Evolutionary conservation across 2,797 vertebrate genomes (phyloP), one percentile per base, ranked within the genome.

Genomic region (Falco biarmicus): DNA sequence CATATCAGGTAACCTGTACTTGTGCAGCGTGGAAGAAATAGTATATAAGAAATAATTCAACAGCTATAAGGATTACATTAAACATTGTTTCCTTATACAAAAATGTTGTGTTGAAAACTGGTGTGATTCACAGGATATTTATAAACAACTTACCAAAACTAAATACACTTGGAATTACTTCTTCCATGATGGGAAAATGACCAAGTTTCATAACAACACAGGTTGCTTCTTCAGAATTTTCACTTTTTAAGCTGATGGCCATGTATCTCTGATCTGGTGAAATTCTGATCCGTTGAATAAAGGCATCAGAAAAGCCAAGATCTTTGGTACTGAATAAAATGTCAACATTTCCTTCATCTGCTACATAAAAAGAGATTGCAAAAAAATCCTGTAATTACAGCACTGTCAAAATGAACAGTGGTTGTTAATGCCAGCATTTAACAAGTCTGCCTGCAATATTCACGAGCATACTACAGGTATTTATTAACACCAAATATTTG

Each of bases 271-370:
- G 98, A 91, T 97, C 96, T 56, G 99, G 99, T 75, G 99, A 99
- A 95, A 99, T 98, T 96, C 99, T 98, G 90, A 99, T 98, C 89
- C 98, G 98, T 91, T 99, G 99, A 96, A 99, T 96, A 93, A 97
- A 93, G 28, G 95, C 97, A 97, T 98, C 98, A 65, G 97, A 93
- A 90, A 98, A 97, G 20, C 98, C 96, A 69, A 98, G 90, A 86
- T 98, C 93, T 94, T 98, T 96, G 47, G 96, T 83, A 97, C 97
- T 97, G 84, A 99, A 97, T 95, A 99, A 98, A 92, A 98, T 92
- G 90, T 98, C 98, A 70, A 97, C 95, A 51, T 98, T 96, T 57
- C 90, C 95, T 77, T 97, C 96, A 96, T 93, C 98, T 98, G 96
- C 48, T 96, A 89, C 25, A 84, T 18, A 84, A 90, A 89, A 85